Evolutionary conservation across 2,888 invertebrate genomes (phyloP).

Genomic region (Pammene fasciana): DNA sequence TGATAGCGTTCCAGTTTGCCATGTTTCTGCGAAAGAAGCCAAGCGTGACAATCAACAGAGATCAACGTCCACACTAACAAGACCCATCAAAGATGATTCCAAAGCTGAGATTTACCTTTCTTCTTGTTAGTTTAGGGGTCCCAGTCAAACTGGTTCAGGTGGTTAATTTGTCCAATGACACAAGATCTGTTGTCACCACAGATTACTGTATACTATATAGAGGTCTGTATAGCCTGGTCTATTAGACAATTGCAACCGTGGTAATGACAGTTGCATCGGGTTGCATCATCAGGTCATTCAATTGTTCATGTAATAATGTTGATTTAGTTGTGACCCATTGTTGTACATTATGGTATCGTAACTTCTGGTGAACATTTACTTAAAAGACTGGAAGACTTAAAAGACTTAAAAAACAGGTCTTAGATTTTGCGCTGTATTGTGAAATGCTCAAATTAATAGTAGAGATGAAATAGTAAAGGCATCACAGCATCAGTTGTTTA

Average conservation of each 20-base stretch:
- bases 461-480: too few species aligned
- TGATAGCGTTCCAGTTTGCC: slow-evolving; percentile 66
- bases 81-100: slow-evolving; percentile 54
- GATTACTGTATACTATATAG: slow-evolving; percentile 45
- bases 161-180: slow-evolving; percentile 55
- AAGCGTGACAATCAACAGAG: slow-evolving; percentile 65
- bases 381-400: neutral
- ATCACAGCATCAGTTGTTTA: too few species aligned
- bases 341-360: neutral
- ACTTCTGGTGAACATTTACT: slow-evolving; percentile 8
- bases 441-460: neutral
- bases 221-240: slow-evolving; percentile 57
- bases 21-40: slow-evolving; percentile 71
- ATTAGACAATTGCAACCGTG: slow-evolving; percentile 65
- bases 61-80: slow-evolving; percentile 52
- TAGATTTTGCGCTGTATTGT: neutral
- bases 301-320: slow-evolving; percentile 64
- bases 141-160: slow-evolving; percentile 66
- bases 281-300: slow-evolving; percentile 75
- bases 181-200: slow-evolving; percentile 48
- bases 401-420: too few species aligned
- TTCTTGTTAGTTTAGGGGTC: slow-evolving; percentile 57
- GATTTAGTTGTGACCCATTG: slow-evolving; percentile 48
- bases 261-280: slow-evolving; percentile 73
- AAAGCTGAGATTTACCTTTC: slow-evolving; percentile 45